A percentile compares a stretch with the other conserved stretches of the same genome.
These are phyloP conservation scores for Limosa lapponica DNA, from an alignment of 2,797 vertebrate species.

Conservation along the genomic window DNA sequence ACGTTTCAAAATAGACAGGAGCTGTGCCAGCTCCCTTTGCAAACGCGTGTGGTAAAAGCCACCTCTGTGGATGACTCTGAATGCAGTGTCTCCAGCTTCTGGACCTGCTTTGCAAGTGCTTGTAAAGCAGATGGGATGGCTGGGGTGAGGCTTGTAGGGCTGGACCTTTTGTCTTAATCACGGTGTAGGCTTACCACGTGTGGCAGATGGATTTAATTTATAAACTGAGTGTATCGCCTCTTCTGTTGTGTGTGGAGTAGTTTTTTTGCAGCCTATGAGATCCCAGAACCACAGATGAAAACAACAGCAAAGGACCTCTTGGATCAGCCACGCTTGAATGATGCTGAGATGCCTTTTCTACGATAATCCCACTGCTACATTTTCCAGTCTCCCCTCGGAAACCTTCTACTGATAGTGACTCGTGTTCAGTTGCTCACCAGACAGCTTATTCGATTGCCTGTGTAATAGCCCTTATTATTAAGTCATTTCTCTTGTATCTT, in stretches of 20 bases:
- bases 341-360: not conserved
- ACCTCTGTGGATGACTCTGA: not conserved
- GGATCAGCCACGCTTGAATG: not conserved
- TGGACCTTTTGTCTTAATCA: not conserved
- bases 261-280: not conserved
- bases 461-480: not conserved
- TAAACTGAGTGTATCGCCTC: not conserved
- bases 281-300: not conserved
- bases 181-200: not conserved
- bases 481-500: not conserved
- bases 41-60: not conserved
- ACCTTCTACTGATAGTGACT: not conserved
- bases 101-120: not conserved
- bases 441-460: not conserved
- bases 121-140: not conserved
- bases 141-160: not conserved
- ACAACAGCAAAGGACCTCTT: not conserved
- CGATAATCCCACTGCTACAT: accelerated
- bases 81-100: accelerated
- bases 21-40: not conserved
- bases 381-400: not conserved
- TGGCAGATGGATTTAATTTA: conserved; percentile 38
- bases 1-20: conserved; percentile 29
- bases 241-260: not conserved
- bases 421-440: not conserved